Conservation (phyloP, 1,140 invertebrate species). For the Paraescarpia echinospica region DNA sequence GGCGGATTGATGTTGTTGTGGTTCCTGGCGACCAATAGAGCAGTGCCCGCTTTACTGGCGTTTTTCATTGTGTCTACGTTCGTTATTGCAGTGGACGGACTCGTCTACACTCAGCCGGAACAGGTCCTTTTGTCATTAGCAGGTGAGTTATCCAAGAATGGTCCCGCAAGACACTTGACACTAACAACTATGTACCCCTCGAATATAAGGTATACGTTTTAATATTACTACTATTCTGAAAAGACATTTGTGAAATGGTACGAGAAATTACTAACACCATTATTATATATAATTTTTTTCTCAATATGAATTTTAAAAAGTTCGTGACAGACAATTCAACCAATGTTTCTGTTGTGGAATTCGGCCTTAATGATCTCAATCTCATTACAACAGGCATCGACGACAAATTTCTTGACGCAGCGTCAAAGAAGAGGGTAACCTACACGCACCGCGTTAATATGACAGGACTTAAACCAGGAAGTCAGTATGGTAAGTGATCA, state of each 20-base stretch:
- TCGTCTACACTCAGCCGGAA: slow-evolving; percentile 68
- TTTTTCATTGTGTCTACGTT: slow-evolving; percentile 5
- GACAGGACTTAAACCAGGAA: slow-evolving; percentile 64
- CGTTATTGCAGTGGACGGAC: slow-evolving; percentile 22
- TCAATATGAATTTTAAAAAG: slow-evolving; percentile 1
- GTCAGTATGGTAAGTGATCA: slow-evolving; percentile 66
- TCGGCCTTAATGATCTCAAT: slow-evolving; percentile 66
- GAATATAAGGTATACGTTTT: too few relatives aligned
- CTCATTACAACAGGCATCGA: slow-evolving; percentile 63
- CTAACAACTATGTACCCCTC: neutral
- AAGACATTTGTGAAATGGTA: too few relatives aligned
- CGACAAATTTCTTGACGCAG: slow-evolving; percentile 78
- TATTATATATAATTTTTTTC: neutral
- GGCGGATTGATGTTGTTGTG: too few relatives aligned
- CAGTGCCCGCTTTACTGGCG: too few relatives aligned
- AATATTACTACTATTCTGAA: too few relatives aligned
- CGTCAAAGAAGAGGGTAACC: slow-evolving; percentile 67
- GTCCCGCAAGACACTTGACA: neutral
- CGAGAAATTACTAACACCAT: too few relatives aligned
- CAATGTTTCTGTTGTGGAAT: slow-evolving; percentile 72
- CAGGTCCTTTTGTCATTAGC: slow-evolving; percentile 69
- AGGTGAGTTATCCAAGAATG: slow-evolving; percentile 54
- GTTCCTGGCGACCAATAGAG: too few relatives aligned
- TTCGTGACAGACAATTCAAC: slow-evolving; percentile 72
- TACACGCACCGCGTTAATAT: slow-evolving; percentile 80